A percentile compares a stretch with the other conserved stretches of the same genome.
Evolutionary conservation across 2,113 vertebrate genomes (phyloP).

Genomic region (Eonycteris spelaea): DNA sequence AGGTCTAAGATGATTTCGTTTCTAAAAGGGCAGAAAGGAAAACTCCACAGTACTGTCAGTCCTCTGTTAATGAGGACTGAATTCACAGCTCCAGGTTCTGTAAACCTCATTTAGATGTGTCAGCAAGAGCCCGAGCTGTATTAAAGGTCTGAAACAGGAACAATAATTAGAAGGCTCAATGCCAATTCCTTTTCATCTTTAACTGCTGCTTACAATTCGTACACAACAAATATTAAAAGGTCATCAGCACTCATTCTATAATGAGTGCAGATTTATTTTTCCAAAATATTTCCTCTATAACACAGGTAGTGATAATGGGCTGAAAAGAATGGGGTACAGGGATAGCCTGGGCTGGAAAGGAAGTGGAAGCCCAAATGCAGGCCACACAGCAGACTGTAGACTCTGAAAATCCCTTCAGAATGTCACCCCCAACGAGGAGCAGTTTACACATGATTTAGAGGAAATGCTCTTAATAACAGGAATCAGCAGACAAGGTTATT

Average conservation of each 20-base stretch:
- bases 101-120: conserved; percentile 77
- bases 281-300: conserved; percentile 5
- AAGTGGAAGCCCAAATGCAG: background rate
- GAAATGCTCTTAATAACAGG: background rate
- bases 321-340: background rate
- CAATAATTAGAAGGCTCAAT: conserved; percentile 80
- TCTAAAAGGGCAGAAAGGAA: conserved; percentile 59
- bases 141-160: conserved; percentile 75
- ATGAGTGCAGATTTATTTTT: conserved; percentile 74
- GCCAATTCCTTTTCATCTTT: conserved; percentile 80
- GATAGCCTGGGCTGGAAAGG: background rate
- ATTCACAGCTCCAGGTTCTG: conserved; percentile 67
- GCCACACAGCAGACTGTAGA: fast-evolving
- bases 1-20: conserved; percentile 44
- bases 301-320: background rate
- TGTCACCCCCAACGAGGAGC: background rate
- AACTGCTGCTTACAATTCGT: conserved; percentile 69
- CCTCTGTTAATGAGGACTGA: conserved; percentile 73
- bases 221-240: conserved; percentile 77
- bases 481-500: background rate
- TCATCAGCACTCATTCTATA: conserved; percentile 70
- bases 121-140: conserved; percentile 70
- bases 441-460: background rate
- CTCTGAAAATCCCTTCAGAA: background rate
- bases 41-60: conserved; percentile 42